Evolutionary conservation across 2,888 invertebrate species (phyloP).

Genomic region (Dynastes maya): DNA sequence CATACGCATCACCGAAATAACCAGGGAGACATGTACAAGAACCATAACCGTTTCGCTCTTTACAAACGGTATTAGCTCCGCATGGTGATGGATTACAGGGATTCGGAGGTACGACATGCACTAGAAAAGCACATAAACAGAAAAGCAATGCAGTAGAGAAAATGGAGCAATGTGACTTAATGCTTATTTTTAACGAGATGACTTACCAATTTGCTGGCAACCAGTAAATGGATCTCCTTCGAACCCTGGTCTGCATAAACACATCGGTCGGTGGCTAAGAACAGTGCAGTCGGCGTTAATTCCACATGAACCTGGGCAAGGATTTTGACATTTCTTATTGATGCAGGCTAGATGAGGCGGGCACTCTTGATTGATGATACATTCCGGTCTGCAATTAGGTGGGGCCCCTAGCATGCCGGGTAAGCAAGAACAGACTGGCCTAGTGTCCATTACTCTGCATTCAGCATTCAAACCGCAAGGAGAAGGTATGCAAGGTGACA

Average conservation of each 20-base stretch:
- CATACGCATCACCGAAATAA: conserved; percentile 85
- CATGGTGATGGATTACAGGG: conserved; percentile 87
- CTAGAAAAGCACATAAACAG: conserved; percentile 56
- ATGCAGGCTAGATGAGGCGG: conserved; percentile 82
- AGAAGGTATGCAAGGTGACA: conserved; percentile 81
- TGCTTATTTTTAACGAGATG: not conserved
- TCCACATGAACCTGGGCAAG: conserved; percentile 84
- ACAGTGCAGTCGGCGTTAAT: conserved; percentile 83
- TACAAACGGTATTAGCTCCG: conserved; percentile 85
- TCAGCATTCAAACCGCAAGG: conserved; percentile 82
- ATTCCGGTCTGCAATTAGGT: conserved; percentile 85
- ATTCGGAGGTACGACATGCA: conserved; percentile 73
- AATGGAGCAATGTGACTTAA: conserved; percentile 15
- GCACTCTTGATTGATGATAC: conserved; percentile 85
- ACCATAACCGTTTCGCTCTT: conserved; percentile 82
- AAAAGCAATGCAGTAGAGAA: conserved; percentile 48
- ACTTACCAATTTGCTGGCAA: conserved; percentile 75
- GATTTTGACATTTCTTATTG: conserved; percentile 82
- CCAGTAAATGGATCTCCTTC: conserved; percentile 87
- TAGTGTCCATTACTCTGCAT: conserved; percentile 76
- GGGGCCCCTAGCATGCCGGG: conserved; percentile 84
- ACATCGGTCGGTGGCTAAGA: conserved; percentile 84
- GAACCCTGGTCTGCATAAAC: conserved; percentile 82
- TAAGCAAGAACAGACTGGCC: conserved; percentile 83
- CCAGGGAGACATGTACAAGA: conserved; percentile 83